These are phyloP conservation scores for Enteromius anoplus DNA, from an alignment of 2,797 vertebrate species.

Conservation along the genomic window DNA sequence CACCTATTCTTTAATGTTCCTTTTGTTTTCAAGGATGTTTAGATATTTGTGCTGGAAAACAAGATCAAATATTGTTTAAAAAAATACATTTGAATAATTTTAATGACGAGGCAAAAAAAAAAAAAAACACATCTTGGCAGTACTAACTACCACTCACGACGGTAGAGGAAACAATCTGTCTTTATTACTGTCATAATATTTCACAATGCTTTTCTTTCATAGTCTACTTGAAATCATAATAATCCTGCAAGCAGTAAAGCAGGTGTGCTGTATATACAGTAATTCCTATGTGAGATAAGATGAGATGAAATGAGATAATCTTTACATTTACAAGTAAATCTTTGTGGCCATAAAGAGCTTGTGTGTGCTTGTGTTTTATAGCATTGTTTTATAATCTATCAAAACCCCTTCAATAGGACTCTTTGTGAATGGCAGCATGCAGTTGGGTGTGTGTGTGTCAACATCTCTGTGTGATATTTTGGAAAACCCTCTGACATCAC, in stretches of 20 bases:
- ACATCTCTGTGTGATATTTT: constrained; percentile 44
- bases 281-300: not conserved
- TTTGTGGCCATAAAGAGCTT: not conserved
- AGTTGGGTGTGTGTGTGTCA: constrained; percentile 39
- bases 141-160: not conserved
- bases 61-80: not conserved
- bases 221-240: constrained; percentile 13
- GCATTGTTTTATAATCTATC: constrained; percentile 36
- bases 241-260: constrained; percentile 23
- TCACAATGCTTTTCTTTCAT: constrained; percentile 28
- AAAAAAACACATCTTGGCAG: not conserved
- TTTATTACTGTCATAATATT: constrained; percentile 29
- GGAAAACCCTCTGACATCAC: constrained; percentile 65
- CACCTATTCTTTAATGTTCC: not conserved
- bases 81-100: not conserved
- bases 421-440: constrained; percentile 41
- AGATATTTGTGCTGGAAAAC: not conserved
- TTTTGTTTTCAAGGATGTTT: not conserved
- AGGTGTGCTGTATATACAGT: not conserved
- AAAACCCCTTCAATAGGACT: constrained; percentile 39
- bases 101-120: not conserved
- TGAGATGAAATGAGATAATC: constrained; percentile 33
- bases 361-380: constrained; percentile 32
- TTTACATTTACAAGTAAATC: not conserved
- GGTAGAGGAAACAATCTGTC: not conserved